A percentile compares a stretch with the other conserved stretches of the same genome.
These are phyloP conservation scores for Himantopus leucocephalus DNA, from an alignment of 2,113 vertebrate species.

Conservation along the genomic window DNA sequence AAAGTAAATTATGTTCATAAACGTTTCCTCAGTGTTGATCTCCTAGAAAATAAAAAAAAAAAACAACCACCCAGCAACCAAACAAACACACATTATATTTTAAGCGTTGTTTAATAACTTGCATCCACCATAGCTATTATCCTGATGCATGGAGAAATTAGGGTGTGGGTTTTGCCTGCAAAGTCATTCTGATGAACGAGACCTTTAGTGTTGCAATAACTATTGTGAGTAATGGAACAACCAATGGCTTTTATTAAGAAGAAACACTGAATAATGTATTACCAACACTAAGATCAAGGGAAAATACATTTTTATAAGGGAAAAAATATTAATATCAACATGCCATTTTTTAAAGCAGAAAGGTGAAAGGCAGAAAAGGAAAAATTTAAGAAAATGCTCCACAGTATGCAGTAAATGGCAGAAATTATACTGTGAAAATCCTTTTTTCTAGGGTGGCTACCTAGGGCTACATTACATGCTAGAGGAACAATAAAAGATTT, in stretches of 20 bases:
- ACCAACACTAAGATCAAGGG: constrained; percentile 31
- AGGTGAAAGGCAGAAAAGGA: background rate
- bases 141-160: background rate
- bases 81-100: background rate
- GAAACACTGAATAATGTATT: constrained; percentile 65
- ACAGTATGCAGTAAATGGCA: background rate
- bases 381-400: background rate
- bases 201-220: constrained; percentile 55
- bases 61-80: background rate
- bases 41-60: background rate
- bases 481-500: constrained; percentile 15
- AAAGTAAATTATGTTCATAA: background rate
- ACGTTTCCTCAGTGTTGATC: background rate
- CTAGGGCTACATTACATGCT: constrained; percentile 4
- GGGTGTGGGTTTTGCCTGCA: constrained; percentile 19
- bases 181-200: constrained; percentile 44
- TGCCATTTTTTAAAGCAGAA: background rate
- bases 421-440: constrained; percentile 16
- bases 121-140: background rate
- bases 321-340: constrained; percentile 46
- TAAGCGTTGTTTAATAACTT: background rate
- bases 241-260: constrained; percentile 62
- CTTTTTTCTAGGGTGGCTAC: background rate
- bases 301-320: constrained; percentile 42
- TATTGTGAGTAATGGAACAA: constrained; percentile 47